These are phyloP conservation scores for Podarcis raffonei DNA, from an alignment of 2,113 vertebrate genomes.

Conservation along the genomic window DNA sequence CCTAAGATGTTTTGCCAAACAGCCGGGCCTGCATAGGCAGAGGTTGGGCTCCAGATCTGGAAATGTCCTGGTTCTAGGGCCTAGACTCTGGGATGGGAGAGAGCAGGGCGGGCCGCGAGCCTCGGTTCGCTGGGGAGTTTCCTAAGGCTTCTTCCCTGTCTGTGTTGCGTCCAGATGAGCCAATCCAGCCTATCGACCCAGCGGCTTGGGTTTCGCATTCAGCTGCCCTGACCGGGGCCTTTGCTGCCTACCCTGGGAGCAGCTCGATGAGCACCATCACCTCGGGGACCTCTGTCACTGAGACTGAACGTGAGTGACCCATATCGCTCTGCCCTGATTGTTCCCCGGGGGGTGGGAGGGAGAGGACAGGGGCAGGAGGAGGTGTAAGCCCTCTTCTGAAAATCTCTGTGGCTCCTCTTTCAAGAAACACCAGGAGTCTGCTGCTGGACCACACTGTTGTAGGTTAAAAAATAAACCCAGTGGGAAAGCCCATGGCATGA, in stretches of 20 bases:
- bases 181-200: constrained; percentile 95
- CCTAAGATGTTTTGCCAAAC: background rate
- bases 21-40: background rate
- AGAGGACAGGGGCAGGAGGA: background rate
- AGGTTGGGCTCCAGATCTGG: too few species aligned
- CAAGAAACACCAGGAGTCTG: background rate
- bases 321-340: background rate
- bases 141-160: constrained; percentile 7
- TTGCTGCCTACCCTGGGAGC: constrained; percentile 93
- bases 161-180: constrained; percentile 83
- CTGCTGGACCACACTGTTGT: background rate
- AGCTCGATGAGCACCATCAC: constrained; percentile 91
- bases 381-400: background rate
- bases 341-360: background rate
- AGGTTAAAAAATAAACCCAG: background rate
- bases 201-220: constrained; percentile 99
- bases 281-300: constrained; percentile 89
- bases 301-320: constrained; percentile 92
- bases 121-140: constrained; percentile 9
- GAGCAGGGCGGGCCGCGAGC: constrained; percentile 24
- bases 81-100: background rate
- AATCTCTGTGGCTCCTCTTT: background rate
- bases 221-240: constrained; percentile 93
- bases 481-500: too few species aligned
- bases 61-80: constrained; percentile 56